Conservation (phyloP, 2,797 vertebrate species). For the Atherinosoma microstoma region DNA sequence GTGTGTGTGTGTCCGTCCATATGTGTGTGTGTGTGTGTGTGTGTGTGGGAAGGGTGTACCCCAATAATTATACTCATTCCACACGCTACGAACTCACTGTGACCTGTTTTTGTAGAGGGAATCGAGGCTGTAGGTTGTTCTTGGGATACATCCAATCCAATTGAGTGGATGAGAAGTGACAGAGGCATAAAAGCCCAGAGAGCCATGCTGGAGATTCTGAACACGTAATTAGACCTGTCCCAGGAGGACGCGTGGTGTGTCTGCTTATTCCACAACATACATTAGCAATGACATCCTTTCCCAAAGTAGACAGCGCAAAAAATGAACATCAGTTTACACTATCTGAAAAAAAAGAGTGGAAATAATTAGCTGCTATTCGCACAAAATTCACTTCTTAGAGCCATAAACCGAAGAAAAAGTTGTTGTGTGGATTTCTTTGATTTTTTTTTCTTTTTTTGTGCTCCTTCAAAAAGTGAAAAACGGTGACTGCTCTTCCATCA, state of each 20-base stretch:
- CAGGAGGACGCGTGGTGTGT: slow-evolving; percentile 75
- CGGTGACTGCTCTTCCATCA: slow-evolving; percentile 36
- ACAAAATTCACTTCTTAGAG: slow-evolving; percentile 44
- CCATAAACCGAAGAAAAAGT: slow-evolving; percentile 36
- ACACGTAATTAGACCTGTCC: slow-evolving; percentile 84
- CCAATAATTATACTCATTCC: slow-evolving; percentile 84
- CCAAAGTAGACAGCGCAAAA: slow-evolving; percentile 49
- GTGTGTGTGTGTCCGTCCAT: not conserved
- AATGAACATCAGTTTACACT: slow-evolving; percentile 58
- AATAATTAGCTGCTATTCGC: slow-evolving; percentile 61
- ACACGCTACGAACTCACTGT: slow-evolving; percentile 74
- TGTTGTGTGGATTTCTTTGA: slow-evolving; percentile 27
- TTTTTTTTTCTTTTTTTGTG: slow-evolving; percentile 22
- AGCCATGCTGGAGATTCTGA: slow-evolving; percentile 80
- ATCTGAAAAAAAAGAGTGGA: not conserved
- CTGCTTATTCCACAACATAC: slow-evolving; percentile 77
- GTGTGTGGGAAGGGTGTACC: slow-evolving; percentile 39
- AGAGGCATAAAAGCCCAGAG: slow-evolving; percentile 81
- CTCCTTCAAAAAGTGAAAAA: slow-evolving; percentile 41
- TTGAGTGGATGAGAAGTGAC: slow-evolving; percentile 83
- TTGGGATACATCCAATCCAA: slow-evolving; percentile 82
- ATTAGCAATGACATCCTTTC: slow-evolving; percentile 78
- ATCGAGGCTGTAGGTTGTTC: slow-evolving; percentile 79
- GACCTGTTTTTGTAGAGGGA: slow-evolving; percentile 80
- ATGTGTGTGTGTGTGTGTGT: not conserved